These are phyloP conservation scores for Paralichthys olivaceus DNA, from an alignment of 2,113 vertebrate species.

Conservation along the genomic window DNA sequence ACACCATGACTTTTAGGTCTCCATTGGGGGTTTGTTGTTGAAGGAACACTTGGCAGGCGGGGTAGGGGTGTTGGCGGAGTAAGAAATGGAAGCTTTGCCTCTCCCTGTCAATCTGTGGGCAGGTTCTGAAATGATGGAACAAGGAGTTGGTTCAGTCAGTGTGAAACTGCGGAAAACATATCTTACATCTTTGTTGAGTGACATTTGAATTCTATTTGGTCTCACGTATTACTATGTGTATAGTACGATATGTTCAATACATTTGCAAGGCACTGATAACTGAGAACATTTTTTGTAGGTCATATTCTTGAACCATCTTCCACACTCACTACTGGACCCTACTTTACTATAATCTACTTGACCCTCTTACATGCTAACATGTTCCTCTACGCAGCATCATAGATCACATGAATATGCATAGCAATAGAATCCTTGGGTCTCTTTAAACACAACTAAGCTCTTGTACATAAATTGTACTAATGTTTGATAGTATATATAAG, in stretches of 20 bases:
- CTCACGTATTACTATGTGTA: not conserved
- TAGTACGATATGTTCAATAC: not conserved
- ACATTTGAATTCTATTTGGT: slow-evolving; percentile 7
- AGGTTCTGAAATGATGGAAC: slow-evolving; percentile 41
- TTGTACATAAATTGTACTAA: too few relatives aligned
- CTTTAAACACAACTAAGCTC: too few relatives aligned
- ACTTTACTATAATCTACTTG: too few relatives aligned
- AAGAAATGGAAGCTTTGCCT: slow-evolving; percentile 49
- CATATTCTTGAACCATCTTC: not conserved
- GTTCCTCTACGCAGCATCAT: too few relatives aligned
- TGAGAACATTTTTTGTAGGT: not conserved
- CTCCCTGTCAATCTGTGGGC: slow-evolving; percentile 32
- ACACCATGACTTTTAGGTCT: slow-evolving; percentile 65
- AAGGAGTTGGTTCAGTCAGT: slow-evolving; percentile 12
- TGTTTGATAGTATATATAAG: too few relatives aligned
- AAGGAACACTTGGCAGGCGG: slow-evolving; percentile 65
- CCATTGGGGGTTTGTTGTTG: slow-evolving; percentile 51
- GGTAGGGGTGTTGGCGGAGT: slow-evolving; percentile 45
- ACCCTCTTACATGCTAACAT: too few relatives aligned
- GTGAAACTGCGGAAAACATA: not conserved
- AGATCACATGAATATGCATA: too few relatives aligned
- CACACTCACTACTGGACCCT: too few relatives aligned
- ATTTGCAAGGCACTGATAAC: not conserved
- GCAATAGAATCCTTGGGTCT: too few relatives aligned
- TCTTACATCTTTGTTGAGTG: not conserved